Evolutionary conservation across 2,113 vertebrate species (phyloP).

Genomic region (Meleagris gallopavo): DNA sequence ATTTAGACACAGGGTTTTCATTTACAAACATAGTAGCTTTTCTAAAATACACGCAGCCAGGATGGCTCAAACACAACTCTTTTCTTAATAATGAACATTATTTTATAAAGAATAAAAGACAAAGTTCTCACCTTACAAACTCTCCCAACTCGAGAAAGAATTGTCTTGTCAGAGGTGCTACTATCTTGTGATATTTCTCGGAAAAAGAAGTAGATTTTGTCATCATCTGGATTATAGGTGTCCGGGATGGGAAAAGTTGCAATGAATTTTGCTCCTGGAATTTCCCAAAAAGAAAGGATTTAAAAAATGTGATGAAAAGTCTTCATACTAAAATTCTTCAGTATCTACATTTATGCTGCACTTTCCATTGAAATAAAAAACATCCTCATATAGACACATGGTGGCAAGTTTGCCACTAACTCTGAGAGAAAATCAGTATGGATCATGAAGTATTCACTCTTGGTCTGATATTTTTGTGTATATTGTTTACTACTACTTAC

Average conservation of each 20-base stretch:
- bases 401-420: background rate
- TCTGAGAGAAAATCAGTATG: background rate
- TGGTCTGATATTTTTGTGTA: background rate
- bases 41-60: background rate
- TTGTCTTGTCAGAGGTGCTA: constrained; percentile 87
- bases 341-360: background rate
- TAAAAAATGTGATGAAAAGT: background rate
- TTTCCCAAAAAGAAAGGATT: background rate
- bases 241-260: constrained; percentile 92
- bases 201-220: constrained; percentile 99
- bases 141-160: constrained; percentile 93
- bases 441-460: background rate
- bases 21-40: background rate
- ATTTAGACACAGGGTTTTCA: background rate
- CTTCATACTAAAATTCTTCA: background rate
- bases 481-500: background rate
- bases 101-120: background rate
- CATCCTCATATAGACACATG: background rate
- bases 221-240: constrained; percentile 96
- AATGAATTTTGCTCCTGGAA: constrained; percentile 94
- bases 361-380: background rate
- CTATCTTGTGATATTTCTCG: constrained; percentile 93
- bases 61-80: accelerated
- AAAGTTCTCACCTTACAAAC: constrained; percentile 90
- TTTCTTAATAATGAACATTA: background rate